A percentile compares a stretch with the other conserved stretches of the same genome.
These are phyloP conservation scores for Asobara japonica DNA, from an alignment of 1,140 invertebrate genomes.

Conservation along the genomic window DNA sequence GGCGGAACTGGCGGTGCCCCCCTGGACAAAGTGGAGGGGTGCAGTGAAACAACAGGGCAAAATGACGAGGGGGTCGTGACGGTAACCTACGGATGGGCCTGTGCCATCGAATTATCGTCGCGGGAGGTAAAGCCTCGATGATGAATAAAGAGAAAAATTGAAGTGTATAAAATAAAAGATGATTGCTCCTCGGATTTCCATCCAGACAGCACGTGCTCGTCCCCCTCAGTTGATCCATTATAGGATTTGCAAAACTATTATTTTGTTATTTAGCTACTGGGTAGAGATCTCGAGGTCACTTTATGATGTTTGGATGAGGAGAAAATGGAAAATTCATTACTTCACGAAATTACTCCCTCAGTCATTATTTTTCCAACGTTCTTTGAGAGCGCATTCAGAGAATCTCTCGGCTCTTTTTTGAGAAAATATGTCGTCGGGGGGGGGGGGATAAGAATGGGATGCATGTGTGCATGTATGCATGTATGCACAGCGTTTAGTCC, in stretches of 20 bases:
- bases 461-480: no score
- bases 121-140: slow-evolving; percentile 46
- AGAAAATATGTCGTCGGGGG: no score
- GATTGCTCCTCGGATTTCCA: slow-evolving; percentile 63
- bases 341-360: slow-evolving; percentile 2
- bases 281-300: not conserved
- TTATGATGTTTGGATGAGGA: not conserved
- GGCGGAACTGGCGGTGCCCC: slow-evolving; percentile 53
- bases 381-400: no score
- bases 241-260: slow-evolving; percentile 53
- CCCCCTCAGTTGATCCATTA: slow-evolving; percentile 39
- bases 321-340: not conserved
- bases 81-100: slow-evolving; percentile 43
- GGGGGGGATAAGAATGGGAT: no score
- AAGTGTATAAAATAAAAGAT: slow-evolving; percentile 43
- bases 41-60: not conserved
- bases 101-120: slow-evolving; percentile 43
- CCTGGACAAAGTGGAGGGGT: slow-evolving; percentile 43
- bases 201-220: slow-evolving; percentile 52
- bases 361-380: no score
- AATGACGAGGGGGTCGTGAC: slow-evolving; percentile 44
- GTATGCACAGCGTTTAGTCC: no score
- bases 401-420: no score
- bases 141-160: slow-evolving; percentile 25
- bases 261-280: slow-evolving; percentile 51